Percentiles rank a stretch among this genome's conserved stretches.
Conservation (phyloP, 2,113 vertebrate genomes). For the Vombatus ursinus region DNA sequence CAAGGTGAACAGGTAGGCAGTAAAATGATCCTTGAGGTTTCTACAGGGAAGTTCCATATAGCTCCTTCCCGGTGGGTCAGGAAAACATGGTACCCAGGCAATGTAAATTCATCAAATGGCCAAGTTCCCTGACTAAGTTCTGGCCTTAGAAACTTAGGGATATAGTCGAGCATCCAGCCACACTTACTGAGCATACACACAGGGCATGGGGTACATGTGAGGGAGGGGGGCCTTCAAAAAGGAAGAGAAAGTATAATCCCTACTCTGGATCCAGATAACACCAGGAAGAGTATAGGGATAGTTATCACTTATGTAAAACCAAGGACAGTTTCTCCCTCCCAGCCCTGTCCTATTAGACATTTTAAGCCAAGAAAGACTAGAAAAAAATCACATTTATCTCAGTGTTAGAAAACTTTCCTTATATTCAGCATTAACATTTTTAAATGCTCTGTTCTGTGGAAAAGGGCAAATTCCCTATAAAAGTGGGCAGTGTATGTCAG, state of each 20-base stretch:
- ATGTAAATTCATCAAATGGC: neutral
- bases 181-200: neutral
- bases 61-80: neutral
- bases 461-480: neutral
- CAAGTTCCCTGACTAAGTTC: neutral
- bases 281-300: neutral
- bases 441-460: neutral
- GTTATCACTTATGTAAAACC: neutral
- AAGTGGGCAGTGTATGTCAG: neutral
- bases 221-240: neutral
- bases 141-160: neutral
- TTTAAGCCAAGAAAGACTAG: neutral
- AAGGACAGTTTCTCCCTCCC: neutral
- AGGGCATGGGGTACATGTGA: too few relatives aligned
- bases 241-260: neutral
- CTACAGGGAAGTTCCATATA: neutral
- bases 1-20: neutral
- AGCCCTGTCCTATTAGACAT: neutral
- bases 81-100: neutral
- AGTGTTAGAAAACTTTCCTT: neutral
- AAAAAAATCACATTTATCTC: neutral
- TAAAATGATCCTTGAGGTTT: neutral
- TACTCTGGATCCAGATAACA: neutral
- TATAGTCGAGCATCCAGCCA: neutral
- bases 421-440: neutral